These are phyloP conservation scores for Slavum lentiscoides DNA, from an alignment of 2,888 invertebrate genomes.

Conservation along the genomic window DNA sequence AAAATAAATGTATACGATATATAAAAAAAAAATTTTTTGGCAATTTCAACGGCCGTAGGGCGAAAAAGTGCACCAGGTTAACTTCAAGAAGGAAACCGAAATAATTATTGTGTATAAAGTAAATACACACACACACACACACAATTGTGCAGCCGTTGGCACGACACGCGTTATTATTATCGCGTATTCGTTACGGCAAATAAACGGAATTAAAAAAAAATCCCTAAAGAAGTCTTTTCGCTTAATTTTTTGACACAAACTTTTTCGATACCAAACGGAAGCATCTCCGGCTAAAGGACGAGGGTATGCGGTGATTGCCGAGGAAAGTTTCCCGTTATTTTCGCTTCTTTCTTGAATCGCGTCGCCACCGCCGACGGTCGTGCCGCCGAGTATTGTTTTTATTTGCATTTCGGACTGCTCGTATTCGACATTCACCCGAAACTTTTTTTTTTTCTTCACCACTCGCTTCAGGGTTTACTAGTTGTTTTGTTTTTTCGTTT, in stretches of 20 bases:
- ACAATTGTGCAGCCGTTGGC: neutral
- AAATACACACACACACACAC: too few relatives aligned
- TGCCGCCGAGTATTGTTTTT: constrained; percentile 9
- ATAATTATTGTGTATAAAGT: neutral
- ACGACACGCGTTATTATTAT: neutral
- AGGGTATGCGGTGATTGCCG: constrained; percentile 24
- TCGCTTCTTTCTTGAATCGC: constrained; percentile 17
- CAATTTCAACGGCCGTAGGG: too few relatives aligned
- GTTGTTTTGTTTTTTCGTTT: neutral
- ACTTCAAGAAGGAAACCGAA: too few relatives aligned
- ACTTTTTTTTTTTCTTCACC: constrained; percentile 21
- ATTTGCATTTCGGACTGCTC: constrained; percentile 32
- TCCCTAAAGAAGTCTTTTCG: neutral
- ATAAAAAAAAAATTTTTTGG: too few relatives aligned
- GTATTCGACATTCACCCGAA: neutral
- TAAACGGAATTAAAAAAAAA: neutral
- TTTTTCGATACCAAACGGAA: constrained; percentile 33
- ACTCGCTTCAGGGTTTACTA: constrained; percentile 1
- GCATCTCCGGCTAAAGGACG: neutral
- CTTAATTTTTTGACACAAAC: constrained; percentile 20
- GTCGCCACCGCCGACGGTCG: neutral
- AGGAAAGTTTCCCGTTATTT: constrained; percentile 32
- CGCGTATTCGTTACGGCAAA: neutral
- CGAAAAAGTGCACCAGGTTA: too few relatives aligned
- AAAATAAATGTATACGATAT: too few relatives aligned